Evolutionary conservation across 2,888 invertebrate species (phyloP).

Genomic region (Mechanitis mazaeus): DNA sequence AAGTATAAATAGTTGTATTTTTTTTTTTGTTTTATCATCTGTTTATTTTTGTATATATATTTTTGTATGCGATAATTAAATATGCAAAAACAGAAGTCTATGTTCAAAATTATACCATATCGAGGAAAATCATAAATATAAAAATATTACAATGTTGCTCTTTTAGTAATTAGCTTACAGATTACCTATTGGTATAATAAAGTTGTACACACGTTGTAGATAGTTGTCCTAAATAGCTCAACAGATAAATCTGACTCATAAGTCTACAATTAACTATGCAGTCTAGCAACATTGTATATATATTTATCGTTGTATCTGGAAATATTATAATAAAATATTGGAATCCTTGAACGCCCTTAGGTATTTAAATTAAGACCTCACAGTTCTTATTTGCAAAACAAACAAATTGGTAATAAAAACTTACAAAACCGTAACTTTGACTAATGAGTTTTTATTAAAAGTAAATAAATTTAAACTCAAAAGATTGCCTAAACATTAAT

Average conservation of each 20-base stretch:
- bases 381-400: not conserved
- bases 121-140: no score
- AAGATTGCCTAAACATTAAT: constrained; percentile 26
- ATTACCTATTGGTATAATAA: not conserved
- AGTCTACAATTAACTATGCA: constrained; percentile 15
- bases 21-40: no score
- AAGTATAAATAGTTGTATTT: no score
- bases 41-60: no score
- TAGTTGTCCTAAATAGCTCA: constrained; percentile 22
- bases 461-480: constrained; percentile 19
- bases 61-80: no score
- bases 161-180: not conserved
- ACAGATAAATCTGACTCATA: constrained; percentile 16
- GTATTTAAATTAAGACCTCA: no score
- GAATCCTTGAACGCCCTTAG: no score
- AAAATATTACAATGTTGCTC: no score
- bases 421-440: constrained; percentile 10
- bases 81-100: no score
- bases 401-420: not conserved
- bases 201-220: constrained; percentile 1
- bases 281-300: constrained; percentile 8
- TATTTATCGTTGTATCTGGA: not conserved
- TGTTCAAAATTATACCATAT: no score
- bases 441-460: constrained; percentile 14
- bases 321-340: no score